phyloP scores from a whole-genome alignment of 2,113 vertebrate species.

The Natator depressus region DNA sequence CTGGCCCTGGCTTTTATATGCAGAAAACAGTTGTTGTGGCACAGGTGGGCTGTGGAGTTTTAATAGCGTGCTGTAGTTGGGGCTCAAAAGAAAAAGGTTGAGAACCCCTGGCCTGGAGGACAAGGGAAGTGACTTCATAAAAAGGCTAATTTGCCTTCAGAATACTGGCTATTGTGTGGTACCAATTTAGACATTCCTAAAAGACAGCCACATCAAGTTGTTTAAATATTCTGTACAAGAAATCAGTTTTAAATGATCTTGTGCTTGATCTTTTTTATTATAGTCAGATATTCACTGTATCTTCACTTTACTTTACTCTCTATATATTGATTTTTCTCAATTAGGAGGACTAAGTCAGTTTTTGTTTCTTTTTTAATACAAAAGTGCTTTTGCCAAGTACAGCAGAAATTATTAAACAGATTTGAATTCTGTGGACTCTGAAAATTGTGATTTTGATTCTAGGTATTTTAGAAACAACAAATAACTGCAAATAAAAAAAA shows the following conservation, averaged over 20 bases:
- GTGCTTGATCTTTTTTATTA: constrained; percentile 24
- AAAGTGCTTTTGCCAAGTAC: constrained; percentile 4
- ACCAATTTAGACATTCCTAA: constrained; percentile 16
- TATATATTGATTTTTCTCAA: constrained; percentile 13
- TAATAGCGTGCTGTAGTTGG: no score
- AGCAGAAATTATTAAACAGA: constrained; percentile 7
- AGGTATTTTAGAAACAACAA: no score
- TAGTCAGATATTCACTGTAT: constrained; percentile 32
- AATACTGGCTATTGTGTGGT: constrained; percentile 26
- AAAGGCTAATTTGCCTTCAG: neutral
- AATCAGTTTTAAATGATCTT: constrained; percentile 11
- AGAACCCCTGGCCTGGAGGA: neutral
- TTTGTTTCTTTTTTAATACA: constrained; percentile 13
- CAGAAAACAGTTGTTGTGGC: no score
- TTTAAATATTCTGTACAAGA: neutral
- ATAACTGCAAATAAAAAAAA: neutral
- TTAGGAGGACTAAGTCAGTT: constrained; percentile 9
- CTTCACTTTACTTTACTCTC: constrained; percentile 35
- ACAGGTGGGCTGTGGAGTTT: no score
- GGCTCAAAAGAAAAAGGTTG: no score
- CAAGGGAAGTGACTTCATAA: neutral
- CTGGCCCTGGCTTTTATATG: no score
- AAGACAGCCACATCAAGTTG: neutral
- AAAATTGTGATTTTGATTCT: neutral
- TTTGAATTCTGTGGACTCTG: constrained; percentile 3